A percentile compares a stretch with the other conserved stretches of the same genome.
These are phyloP conservation scores for Lycia hirtaria DNA, from an alignment of 2,888 invertebrate genomes.

Conservation along the genomic window DNA sequence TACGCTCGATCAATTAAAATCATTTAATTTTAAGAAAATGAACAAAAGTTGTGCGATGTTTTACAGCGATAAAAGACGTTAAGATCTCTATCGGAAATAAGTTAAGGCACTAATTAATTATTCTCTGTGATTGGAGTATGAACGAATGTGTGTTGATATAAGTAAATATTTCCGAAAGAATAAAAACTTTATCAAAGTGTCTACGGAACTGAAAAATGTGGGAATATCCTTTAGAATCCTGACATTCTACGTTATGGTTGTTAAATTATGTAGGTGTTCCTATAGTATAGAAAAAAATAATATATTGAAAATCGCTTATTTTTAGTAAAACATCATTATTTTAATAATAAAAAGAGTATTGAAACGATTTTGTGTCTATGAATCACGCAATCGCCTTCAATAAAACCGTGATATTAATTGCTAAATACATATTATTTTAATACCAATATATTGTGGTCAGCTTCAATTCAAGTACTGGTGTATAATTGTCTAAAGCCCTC, in stretches of 20 bases:
- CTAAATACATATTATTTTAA: slow-evolving; percentile 2
- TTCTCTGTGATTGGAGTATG: slow-evolving; percentile 11
- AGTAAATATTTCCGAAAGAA: not conserved
- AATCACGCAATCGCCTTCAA: slow-evolving; percentile 1
- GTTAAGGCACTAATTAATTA: slow-evolving; percentile 6
- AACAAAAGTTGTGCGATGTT: not conserved
- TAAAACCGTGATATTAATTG: slow-evolving; percentile 19
- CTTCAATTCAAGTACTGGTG: slow-evolving; percentile 14
- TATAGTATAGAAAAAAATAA: slow-evolving; percentile 19
- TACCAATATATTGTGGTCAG: slow-evolving; percentile 3
- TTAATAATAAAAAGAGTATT: not conserved
- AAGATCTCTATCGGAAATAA: not conserved
- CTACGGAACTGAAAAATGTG: too few species aligned
- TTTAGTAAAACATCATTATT: slow-evolving; percentile 18
- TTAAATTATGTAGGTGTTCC: slow-evolving; percentile 22
- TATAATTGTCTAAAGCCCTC: slow-evolving; percentile 6
- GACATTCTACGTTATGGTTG: too few species aligned
- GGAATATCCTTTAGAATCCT: too few species aligned
- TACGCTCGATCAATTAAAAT: not conserved
- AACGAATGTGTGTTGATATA: slow-evolving; percentile 2
- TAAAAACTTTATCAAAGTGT: too few species aligned
- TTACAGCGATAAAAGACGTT: not conserved
- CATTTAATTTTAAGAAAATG: not conserved
- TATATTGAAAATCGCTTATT: slow-evolving; percentile 20
- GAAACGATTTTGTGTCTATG: not conserved